Percentiles rank a stretch among this genome's conserved stretches.
Evolutionary conservation across 2,888 invertebrate species (phyloP).

Genomic region (Drosophila mayaguana): DNA sequence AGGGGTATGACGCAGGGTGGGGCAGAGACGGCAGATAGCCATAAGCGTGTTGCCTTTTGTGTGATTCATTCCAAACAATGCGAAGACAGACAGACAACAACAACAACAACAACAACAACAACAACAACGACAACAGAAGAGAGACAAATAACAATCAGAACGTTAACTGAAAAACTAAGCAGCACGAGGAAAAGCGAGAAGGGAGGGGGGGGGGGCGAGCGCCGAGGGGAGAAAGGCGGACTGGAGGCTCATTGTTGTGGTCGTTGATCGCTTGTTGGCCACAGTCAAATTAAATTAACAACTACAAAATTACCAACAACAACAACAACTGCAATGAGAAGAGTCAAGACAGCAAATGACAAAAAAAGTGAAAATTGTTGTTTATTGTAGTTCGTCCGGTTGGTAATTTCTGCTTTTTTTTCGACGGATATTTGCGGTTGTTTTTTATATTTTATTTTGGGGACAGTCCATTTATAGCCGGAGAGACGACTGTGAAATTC

Average conservation of each 20-base stretch:
- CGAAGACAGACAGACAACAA: constrained; percentile 30
- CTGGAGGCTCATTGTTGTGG: constrained; percentile 48
- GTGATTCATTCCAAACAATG: constrained; percentile 65
- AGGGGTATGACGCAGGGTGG: neutral
- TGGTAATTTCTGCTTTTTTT: constrained; percentile 19
- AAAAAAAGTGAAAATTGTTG: constrained; percentile 74
- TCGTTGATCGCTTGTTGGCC: constrained; percentile 72
- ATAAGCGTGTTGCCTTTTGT: constrained; percentile 61
- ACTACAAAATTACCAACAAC: constrained; percentile 18
- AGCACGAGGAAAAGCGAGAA: constrained; percentile 14
- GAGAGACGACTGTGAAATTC: constrained; percentile 24
- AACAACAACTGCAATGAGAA: constrained; percentile 6
- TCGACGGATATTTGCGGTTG: constrained; percentile 73
- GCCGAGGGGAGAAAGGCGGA: neutral
- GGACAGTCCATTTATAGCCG: constrained; percentile 49
- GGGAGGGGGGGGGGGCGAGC: neutral
- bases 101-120: constrained; percentile 8
- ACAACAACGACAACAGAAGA: constrained; percentile 14
- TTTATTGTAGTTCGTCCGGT: constrained; percentile 72
- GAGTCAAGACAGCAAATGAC: constrained; percentile 52
- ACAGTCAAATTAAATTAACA: constrained; percentile 75
- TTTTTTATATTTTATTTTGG: constrained; percentile 30
- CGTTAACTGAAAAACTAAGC: constrained; percentile 50
- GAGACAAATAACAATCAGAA: constrained; percentile 29
- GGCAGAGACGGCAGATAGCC: constrained; percentile 28